phyloP scores from a whole-genome alignment of 2,888 invertebrate genomes.

The Brachyopa scutellaris region DNA sequence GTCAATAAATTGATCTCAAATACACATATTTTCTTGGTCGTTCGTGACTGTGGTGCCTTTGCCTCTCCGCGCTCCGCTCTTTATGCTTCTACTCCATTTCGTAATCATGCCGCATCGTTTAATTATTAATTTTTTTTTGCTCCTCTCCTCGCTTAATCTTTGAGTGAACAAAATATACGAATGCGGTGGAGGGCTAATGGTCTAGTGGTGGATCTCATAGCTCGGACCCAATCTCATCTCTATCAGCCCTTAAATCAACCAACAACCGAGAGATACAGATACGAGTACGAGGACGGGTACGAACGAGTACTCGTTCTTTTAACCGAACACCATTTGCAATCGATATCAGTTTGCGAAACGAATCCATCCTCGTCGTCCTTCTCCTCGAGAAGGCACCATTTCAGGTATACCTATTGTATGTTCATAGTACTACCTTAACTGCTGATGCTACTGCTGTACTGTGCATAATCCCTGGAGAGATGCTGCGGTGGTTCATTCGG shows the following conservation, averaged over 20 bases:
- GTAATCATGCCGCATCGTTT: slow-evolving; percentile 63
- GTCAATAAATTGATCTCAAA: slow-evolving; percentile 72
- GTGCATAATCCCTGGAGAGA: slow-evolving; percentile 62
- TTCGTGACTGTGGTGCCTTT: not conserved
- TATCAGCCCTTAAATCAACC: slow-evolving; percentile 40
- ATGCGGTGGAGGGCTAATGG: not conserved
- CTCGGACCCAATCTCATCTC: slow-evolving; percentile 9
- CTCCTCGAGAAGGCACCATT: slow-evolving; percentile 20
- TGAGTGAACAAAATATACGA: slow-evolving; percentile 48
- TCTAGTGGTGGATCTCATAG: not conserved
- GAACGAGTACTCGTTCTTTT: not conserved
- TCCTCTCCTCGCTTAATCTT: slow-evolving; percentile 56
- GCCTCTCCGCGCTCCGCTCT: not conserved
- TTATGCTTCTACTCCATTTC: slow-evolving; percentile 15
- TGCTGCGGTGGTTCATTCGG: slow-evolving; percentile 24
- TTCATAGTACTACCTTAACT: not conserved
- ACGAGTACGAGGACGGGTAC: not conserved
- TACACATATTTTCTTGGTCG: slow-evolving; percentile 65
- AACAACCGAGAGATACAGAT: slow-evolving; percentile 13
- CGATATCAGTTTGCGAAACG: slow-evolving; percentile 63
- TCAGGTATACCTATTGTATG: no score
- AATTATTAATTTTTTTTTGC: slow-evolving; percentile 64
- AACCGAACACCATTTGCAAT: slow-evolving; percentile 39
- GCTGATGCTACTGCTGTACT: not conserved
- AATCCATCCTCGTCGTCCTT: slow-evolving; percentile 24